Percentiles rank a stretch among this genome's conserved stretches.
Conservation (phyloP, 2,113 vertebrate species). For the Strigops habroptila region DNA sequence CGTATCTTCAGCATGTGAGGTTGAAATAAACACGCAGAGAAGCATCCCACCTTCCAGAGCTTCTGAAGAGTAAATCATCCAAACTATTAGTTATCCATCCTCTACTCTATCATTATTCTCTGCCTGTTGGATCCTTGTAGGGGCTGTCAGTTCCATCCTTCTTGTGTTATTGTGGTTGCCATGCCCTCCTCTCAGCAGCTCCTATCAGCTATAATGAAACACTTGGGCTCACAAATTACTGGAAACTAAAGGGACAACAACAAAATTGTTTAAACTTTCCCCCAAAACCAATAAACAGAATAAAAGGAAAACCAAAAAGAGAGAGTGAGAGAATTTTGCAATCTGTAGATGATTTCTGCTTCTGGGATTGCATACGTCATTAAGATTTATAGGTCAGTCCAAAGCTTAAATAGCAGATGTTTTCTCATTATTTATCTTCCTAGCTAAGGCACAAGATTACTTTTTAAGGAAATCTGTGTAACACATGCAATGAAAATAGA, state of each 20-base stretch:
- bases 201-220: slow-evolving; percentile 14
- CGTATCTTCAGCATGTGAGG: not conserved
- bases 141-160: not conserved
- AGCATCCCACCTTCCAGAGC: slow-evolving; percentile 10
- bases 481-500: slow-evolving; percentile 44
- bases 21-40: slow-evolving; percentile 16
- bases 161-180: slow-evolving; percentile 14
- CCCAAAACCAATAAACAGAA: not conserved
- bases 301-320: not conserved
- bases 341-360: slow-evolving; percentile 59
- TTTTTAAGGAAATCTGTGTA: slow-evolving; percentile 52
- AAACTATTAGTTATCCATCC: slow-evolving; percentile 34
- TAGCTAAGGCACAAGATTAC: slow-evolving; percentile 14
- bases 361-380: slow-evolving; percentile 34
- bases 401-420: slow-evolving; percentile 58
- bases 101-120: slow-evolving; percentile 42
- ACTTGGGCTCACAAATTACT: not conserved
- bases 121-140: slow-evolving; percentile 6
- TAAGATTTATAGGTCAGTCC: slow-evolving; percentile 52
- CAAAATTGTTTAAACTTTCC: not conserved
- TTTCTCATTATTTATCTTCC: slow-evolving; percentile 61
- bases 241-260: not conserved
- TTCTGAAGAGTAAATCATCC: slow-evolving; percentile 52
- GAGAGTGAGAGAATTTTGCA: slow-evolving; percentile 40
- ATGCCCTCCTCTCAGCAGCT: not conserved